A percentile compares a stretch with the other conserved stretches of the same genome.
Conservation (phyloP, 1,140 invertebrate genomes). For the Pseudomyrmex pallidus region DNA sequence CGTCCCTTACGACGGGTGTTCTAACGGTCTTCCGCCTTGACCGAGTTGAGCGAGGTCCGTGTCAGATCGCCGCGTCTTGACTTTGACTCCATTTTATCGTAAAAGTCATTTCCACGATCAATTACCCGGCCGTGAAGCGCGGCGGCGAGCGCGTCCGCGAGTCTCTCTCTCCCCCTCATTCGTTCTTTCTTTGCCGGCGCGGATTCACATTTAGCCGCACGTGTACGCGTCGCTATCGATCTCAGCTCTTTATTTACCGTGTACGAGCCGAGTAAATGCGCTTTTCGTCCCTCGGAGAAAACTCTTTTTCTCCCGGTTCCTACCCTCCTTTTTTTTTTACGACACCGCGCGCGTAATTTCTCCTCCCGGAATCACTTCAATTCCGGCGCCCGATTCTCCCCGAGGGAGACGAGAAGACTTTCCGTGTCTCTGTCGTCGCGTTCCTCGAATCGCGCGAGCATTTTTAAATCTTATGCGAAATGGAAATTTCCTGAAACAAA, state of each 20-base stretch:
- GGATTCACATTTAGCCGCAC: neutral
- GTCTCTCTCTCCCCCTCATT: neutral
- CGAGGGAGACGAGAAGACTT: neutral
- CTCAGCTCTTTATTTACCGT: conserved; percentile 33
- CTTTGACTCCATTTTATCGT: conserved; percentile 84
- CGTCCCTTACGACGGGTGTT: conserved; percentile 74
- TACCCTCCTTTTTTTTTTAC: too few relatives aligned
- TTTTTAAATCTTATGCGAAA: conserved; percentile 49
- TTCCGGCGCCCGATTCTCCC: neutral
- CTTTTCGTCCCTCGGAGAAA: conserved; percentile 20
- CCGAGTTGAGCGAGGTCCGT: conserved; percentile 84
- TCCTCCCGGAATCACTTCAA: conserved; percentile 58
- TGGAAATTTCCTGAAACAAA: conserved; percentile 24
- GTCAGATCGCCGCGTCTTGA: conserved; percentile 83
- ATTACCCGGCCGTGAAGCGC: conserved; percentile 65
- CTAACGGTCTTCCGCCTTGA: conserved; percentile 83
- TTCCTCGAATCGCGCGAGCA: conserved; percentile 62
- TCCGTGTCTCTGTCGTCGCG: conserved; percentile 12
- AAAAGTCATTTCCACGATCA: conserved; percentile 75
- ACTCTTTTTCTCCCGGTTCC: neutral
- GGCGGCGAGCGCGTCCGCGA: conserved; percentile 15
- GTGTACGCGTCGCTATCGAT: conserved; percentile 12
- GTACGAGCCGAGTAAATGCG: neutral
- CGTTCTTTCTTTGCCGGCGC: neutral
- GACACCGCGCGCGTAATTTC: neutral